Conservation (phyloP, 2,888 invertebrate genomes). For the Melanchra persicariae region DNA sequence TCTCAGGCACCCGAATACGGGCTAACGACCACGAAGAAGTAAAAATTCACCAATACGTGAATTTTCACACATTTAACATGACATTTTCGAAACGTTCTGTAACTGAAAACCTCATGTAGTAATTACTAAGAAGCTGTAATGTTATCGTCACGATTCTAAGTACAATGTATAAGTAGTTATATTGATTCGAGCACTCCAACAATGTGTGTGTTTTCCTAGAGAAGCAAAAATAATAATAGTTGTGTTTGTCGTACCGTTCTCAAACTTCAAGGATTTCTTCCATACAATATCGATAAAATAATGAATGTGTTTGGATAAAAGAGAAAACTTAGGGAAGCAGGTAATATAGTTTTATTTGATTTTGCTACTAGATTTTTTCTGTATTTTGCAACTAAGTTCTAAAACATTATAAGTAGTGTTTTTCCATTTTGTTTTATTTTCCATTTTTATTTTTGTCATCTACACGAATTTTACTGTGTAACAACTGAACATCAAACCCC, state of each 20-base stretch:
- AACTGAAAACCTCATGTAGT: slow-evolving; percentile 11
- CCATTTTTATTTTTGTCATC: neutral
- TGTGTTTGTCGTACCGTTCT: slow-evolving; percentile 79
- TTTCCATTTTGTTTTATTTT: neutral
- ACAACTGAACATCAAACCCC: neutral
- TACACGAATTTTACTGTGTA: slow-evolving; percentile 4
- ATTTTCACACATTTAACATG: neutral
- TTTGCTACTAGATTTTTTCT: neutral
- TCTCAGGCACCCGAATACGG: no score
- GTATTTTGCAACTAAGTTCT: slow-evolving; percentile 13
- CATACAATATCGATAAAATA: slow-evolving; percentile 72
- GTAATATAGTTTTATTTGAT: slow-evolving; percentile 13
- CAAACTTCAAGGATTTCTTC: slow-evolving; percentile 73
- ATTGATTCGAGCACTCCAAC: slow-evolving; percentile 63
- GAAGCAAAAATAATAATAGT: slow-evolving; percentile 73
- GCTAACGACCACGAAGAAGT: no score
- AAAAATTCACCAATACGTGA: neutral
- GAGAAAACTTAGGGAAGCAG: slow-evolving; percentile 13
- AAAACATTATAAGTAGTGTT: neutral
- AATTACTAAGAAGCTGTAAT: slow-evolving; percentile 33
- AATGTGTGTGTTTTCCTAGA: slow-evolving; percentile 76
- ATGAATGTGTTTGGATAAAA: slow-evolving; percentile 37
- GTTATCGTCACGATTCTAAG: slow-evolving; percentile 36
- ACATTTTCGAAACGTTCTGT: slow-evolving; percentile 3
- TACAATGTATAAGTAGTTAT: slow-evolving; percentile 22